Percentiles rank a stretch among this genome's conserved stretches.
These are phyloP conservation scores for Frieseomelitta varia DNA, from an alignment of 1,140 invertebrate genomes.

Conservation along the genomic window DNA sequence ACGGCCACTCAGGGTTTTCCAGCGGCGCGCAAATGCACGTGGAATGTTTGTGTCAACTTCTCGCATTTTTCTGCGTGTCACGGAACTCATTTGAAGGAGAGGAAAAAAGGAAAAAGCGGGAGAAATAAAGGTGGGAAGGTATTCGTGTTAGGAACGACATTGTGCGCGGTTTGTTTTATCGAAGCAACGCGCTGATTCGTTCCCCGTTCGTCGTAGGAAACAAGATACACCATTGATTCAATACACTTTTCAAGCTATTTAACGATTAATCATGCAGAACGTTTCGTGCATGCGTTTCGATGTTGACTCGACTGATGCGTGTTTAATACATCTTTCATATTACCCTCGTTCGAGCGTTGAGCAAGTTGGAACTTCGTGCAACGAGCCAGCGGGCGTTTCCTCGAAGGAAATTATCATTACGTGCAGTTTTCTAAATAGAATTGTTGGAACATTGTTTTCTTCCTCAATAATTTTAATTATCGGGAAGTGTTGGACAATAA, in stretches of 20 bases:
- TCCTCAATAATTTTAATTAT: not conserved
- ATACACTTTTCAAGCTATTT: not conserved
- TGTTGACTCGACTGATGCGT: not conserved
- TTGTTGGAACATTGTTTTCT: not conserved
- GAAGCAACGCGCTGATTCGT: not conserved
- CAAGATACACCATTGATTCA: not conserved
- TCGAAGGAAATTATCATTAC: not conserved
- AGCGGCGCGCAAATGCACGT: slow-evolving; percentile 23
- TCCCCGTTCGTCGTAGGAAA: too few species aligned
- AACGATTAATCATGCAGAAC: not conserved
- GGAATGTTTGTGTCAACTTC: slow-evolving; percentile 56
- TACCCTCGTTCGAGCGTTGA: not conserved
- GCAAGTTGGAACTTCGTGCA: not conserved
- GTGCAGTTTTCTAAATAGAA: not conserved
- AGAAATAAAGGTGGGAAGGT: slow-evolving; percentile 12
- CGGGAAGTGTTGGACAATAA: too few species aligned
- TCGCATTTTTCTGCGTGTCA: slow-evolving; percentile 22
- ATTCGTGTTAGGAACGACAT: slow-evolving; percentile 20
- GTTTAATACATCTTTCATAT: not conserved
- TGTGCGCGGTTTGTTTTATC: not conserved
- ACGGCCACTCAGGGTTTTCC: slow-evolving; percentile 35
- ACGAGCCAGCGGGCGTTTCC: not conserved
- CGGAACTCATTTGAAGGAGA: not conserved
- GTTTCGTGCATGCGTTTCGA: not conserved
- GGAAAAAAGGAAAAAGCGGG: not conserved